A percentile compares a stretch with the other conserved stretches of the same genome.
phyloP scores from a whole-genome alignment of 1,140 invertebrate genomes.

The Pseudomyrmex concolor region DNA sequence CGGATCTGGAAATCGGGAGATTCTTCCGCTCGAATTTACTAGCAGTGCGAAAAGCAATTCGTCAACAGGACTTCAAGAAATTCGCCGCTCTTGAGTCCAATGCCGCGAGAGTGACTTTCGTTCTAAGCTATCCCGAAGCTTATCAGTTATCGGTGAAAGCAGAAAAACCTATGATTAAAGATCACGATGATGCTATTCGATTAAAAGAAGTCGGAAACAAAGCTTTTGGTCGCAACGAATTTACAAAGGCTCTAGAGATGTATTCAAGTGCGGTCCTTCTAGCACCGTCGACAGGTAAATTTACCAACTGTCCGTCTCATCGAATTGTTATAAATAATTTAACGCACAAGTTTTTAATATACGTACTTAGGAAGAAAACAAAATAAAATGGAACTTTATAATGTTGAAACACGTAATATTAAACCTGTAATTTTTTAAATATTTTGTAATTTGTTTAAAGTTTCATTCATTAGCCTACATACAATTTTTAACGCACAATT shows the following conservation, averaged over 20 bases:
- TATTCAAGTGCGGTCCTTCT: slow-evolving; percentile 90
- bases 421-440: too few relatives aligned
- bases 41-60: slow-evolving; percentile 71
- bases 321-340: background rate
- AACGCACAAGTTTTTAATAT: background rate
- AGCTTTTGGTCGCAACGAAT: slow-evolving; percentile 91
- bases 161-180: slow-evolving; percentile 85
- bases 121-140: slow-evolving; percentile 78
- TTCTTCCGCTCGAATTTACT: slow-evolving; percentile 80
- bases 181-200: slow-evolving; percentile 86
- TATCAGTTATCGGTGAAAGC: slow-evolving; percentile 75
- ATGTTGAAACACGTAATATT: background rate
- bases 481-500: background rate
- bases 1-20: slow-evolving; percentile 72
- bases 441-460: background rate
- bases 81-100: slow-evolving; percentile 73
- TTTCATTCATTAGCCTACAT: background rate
- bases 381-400: background rate
- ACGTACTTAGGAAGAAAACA: background rate
- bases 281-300: slow-evolving; percentile 87
- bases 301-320: background rate
- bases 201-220: slow-evolving; percentile 92
- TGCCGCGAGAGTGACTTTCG: slow-evolving; percentile 76
- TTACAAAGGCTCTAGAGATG: slow-evolving; percentile 89
- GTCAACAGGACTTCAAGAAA: slow-evolving; percentile 71